phyloP scores from a whole-genome alignment of 37 sponge, comb jelly and placozoan species.

The Axinella damicornis region DNA sequence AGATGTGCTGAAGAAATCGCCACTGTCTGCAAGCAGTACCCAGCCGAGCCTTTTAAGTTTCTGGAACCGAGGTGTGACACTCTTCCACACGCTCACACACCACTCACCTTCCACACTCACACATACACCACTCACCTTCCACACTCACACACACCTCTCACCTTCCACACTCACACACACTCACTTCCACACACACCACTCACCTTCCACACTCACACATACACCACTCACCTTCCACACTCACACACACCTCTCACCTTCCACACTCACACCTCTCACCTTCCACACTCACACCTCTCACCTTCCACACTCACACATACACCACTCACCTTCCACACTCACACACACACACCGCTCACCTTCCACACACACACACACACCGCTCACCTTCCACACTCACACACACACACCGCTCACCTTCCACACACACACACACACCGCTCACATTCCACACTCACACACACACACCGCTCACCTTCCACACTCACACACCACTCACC shows the following conservation, averaged over 20 bases:
- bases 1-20: conserved; percentile 93
- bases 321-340: conserved; percentile 11
- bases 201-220: conserved; percentile 23
- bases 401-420: conserved; percentile 17
- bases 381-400: conserved; percentile 19
- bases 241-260: conserved; percentile 17
- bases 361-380: conserved; percentile 45
- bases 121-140: neutral
- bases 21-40: conserved; percentile 92
- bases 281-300: conserved; percentile 17
- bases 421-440: conserved; percentile 6
- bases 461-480: conserved; percentile 15
- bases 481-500: conserved; percentile 2
- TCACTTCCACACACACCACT: neutral
- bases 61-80: conserved; percentile 90
- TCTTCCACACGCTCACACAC: neutral
- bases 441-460: conserved; percentile 16
- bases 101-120: neutral
- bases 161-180: conserved; percentile 1
- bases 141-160: conserved; percentile 33
- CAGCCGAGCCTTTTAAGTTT: conserved; percentile 96
- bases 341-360: conserved; percentile 58
- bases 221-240: no score
- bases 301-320: conserved; percentile 17
- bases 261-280: neutral